Base-by-base conservation (phyloP, 2,888 invertebrate genomes). In the Drosophila borealis region DNA sequence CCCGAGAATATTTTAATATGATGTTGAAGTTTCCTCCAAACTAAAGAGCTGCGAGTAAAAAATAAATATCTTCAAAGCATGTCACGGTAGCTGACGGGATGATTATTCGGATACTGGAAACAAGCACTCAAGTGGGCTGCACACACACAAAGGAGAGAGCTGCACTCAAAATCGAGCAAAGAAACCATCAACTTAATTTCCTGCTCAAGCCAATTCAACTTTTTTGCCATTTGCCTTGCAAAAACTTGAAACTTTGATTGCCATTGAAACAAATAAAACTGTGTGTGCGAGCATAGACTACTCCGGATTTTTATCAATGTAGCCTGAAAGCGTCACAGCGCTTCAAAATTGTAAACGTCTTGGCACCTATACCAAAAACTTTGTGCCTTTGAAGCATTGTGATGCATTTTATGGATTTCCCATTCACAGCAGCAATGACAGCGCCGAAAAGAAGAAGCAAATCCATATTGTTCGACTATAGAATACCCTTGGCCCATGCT, bases 141-240 rank as follows among this genome's bases (percentile, higher is more conserved):
- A 62, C 59, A 46, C 34, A 54, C 39, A 70, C 61, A 76, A 54
- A 64, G 50, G 33, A 69, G 39, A 54, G 33, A 49, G 48, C 17
- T 64, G 79, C 72, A 66, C 73, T 55, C 59, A 59, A 49, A 63
- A 51, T 61, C 42, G 45, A 54, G 72, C 53, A 70, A 49, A 41
- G 67, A 71, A 81, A 62, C 70, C 74, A 80, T 89, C 80, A 85
- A 89, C 83, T 88, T 85, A 89, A 85, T 89, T 89, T 85, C 86
- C 87, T 75, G 74, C 74, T 74, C 54, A 73, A 85, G 86, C 75
- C 89, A 88, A 85, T 88, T 80, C 73, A 85, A 89, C 86, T 89
- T 85, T 81, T 81, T 67, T 77, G 74, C 74, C 80, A 88, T 89
- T 85, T 85, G 86, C 71, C 64, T 74, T 72, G 49, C 59, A 71